Evolutionary conservation across 2,888 invertebrate species (phyloP).

Genomic region (Spatulosminthurus flaviceps): DNA sequence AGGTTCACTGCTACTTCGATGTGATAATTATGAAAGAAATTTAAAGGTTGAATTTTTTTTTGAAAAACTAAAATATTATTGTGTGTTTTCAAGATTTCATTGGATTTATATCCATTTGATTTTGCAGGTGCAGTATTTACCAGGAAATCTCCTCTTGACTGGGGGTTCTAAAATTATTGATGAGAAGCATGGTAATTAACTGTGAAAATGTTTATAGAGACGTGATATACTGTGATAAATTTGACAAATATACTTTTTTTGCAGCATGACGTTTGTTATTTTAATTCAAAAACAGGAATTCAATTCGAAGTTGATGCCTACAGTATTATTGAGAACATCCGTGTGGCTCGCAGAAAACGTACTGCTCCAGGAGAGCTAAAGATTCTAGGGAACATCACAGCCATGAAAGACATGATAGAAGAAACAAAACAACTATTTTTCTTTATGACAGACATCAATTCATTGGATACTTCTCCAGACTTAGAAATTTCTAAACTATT

Average conservation of each 20-base stretch:
- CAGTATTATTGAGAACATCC: too few species aligned
- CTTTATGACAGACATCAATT: slow-evolving; percentile 52
- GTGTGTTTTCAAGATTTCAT: not conserved
- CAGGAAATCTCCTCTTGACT: slow-evolving; percentile 35
- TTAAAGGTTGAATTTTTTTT: not conserved
- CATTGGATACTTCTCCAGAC: slow-evolving; percentile 49
- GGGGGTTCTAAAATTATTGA: slow-evolving; percentile 29
- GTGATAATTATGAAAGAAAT: not conserved
- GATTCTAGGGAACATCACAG: slow-evolving; percentile 13
- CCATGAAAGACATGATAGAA: slow-evolving; percentile 47
- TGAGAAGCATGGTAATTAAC: not conserved
- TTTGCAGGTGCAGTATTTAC: slow-evolving; percentile 37
- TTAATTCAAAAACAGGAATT: too few species aligned
- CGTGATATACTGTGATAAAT: not conserved
- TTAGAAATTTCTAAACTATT: slow-evolving; percentile 48
- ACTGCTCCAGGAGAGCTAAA: slow-evolving; percentile 37
- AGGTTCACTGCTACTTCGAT: not conserved
- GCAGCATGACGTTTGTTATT: too few species aligned
- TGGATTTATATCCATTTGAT: not conserved
- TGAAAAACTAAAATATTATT: not conserved
- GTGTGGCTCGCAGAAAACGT: slow-evolving; percentile 40
- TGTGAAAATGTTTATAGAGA: not conserved
- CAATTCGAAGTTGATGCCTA: too few species aligned
- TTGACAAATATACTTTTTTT: too few species aligned
- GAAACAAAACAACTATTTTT: slow-evolving; percentile 57